Conservation (phyloP, 2,888 invertebrate species). For the Philaethria dido region DNA sequence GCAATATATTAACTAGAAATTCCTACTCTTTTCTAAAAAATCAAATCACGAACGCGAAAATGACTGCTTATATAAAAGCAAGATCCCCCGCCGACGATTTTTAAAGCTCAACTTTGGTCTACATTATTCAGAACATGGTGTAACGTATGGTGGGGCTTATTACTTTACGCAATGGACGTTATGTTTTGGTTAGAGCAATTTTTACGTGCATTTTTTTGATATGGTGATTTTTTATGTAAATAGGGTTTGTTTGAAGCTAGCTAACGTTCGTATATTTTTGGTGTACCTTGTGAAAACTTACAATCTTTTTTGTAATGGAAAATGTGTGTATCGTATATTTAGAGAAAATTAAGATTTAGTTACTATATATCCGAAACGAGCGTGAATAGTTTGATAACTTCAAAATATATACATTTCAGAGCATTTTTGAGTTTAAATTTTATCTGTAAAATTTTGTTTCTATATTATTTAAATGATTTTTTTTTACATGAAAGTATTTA, state of each 20-base stretch:
- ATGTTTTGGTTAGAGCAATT: constrained; percentile 35
- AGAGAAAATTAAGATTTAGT: not conserved
- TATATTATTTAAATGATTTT: too few relatives aligned
- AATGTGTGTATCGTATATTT: too few relatives aligned
- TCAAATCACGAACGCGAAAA: constrained; percentile 33
- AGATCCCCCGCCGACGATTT: constrained; percentile 39
- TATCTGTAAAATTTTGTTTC: too few relatives aligned
- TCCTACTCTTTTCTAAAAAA: constrained; percentile 23
- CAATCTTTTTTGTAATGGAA: not conserved
- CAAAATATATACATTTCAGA: too few relatives aligned
- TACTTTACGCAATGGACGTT: constrained; percentile 31
- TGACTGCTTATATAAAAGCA: constrained; percentile 34
- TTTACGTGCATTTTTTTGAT: constrained; percentile 20
- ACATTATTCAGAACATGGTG: constrained; percentile 36
- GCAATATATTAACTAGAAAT: constrained; percentile 3
- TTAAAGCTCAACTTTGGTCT: constrained; percentile 32
- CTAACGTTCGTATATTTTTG: constrained; percentile 7
- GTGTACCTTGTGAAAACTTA: not conserved
- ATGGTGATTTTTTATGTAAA: constrained; percentile 24
- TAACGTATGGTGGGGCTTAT: constrained; percentile 34
- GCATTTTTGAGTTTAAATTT: too few relatives aligned
- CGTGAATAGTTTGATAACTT: too few relatives aligned
- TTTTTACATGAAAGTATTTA: too few relatives aligned
- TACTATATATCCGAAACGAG: too few relatives aligned
- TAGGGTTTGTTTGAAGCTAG: constrained; percentile 22